Base-by-base conservation (phyloP, 30 jellyfish, hydroid and myxozoan genomes). In the Aurelia aurita region DNA sequence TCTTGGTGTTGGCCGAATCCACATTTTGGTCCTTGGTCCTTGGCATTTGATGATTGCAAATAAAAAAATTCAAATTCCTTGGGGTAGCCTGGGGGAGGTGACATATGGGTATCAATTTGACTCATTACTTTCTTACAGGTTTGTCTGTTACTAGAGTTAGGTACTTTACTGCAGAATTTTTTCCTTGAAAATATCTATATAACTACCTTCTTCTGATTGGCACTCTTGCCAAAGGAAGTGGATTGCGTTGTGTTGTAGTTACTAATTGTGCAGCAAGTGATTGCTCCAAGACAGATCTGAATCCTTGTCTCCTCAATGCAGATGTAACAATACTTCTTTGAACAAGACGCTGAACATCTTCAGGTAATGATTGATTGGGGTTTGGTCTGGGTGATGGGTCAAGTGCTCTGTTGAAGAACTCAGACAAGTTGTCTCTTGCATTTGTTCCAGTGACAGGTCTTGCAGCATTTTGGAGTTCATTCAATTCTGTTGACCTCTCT, bases 301-400 rank as follows among this genome's bases (percentile, higher is more conserved):
- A 74, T 1, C 69, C 87, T 21, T 84, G 97, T 31, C 91, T 87
- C 69, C 91, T 80, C 57, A 92, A 51, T 2, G 96, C 88, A 19
- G 98, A 80, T 35, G 89, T 80, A 57, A 92, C 98, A 26, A 87
- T 62, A 71, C 98, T 87, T 22, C 85, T 87, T 46, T 86, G 97
- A 25, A 65, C 85, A 46, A 92, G 90, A 28, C 47, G 32, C 20
- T 92, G 92, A 43, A 92, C 95, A 39, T 92, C 98, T 29, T 76
- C 90, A 13, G 92, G 88, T 19, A 82, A 80, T 5, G 90, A 53
- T 26, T 49, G 43, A 32, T 84, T 57, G 20, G 74, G 86, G 58
- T 28, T 85, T 10, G 74, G 72, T 15, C 21, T 55, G 44, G 77
- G 49, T 35, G 39, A 54, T 3, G 96, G 92, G 44, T 87, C 54